Conservation (phyloP, 2,797 vertebrate genomes). For the Allobates femoralis region DNA sequence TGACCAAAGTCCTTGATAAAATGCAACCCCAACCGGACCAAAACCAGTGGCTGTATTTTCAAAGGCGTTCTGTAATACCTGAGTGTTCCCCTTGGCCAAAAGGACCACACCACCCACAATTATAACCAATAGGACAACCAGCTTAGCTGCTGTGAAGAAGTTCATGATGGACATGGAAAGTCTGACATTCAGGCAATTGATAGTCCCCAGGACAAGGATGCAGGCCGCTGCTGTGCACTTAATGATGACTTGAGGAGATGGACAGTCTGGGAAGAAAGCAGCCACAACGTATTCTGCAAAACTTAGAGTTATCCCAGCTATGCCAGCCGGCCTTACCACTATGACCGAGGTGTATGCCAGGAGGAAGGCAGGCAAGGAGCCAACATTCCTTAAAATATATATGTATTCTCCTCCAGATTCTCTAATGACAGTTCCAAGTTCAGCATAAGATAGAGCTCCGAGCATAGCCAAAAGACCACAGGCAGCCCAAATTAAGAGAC, state of each 20-base stretch:
- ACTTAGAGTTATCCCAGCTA: constrained; percentile 81
- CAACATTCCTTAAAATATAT: constrained; percentile 85
- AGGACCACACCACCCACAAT: constrained; percentile 78
- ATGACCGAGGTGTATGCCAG: constrained; percentile 80
- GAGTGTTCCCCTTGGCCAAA: constrained; percentile 73
- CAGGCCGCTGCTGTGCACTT: constrained; percentile 79
- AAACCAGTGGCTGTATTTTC: constrained; percentile 76
- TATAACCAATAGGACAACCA: constrained; percentile 80
- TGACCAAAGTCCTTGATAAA: constrained; percentile 92
- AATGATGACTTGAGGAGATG: constrained; percentile 72
- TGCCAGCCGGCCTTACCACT: constrained; percentile 81
- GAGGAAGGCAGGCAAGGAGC: constrained; percentile 83
- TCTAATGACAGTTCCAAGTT: constrained; percentile 85
- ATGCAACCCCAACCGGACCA: constrained; percentile 79
- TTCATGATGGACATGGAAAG: constrained; percentile 79
- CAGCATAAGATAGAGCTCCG: constrained; percentile 84
- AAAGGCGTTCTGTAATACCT: constrained; percentile 81
- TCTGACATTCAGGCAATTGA: constrained; percentile 85
- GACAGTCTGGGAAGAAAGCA: constrained; percentile 81
- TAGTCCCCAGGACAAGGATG: constrained; percentile 76
- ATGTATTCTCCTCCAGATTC: constrained; percentile 90
- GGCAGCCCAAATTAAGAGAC: constrained; percentile 83
- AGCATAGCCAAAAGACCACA: constrained; percentile 81
- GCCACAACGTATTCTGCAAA: constrained; percentile 82
- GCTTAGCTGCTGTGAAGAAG: constrained; percentile 80